These are phyloP conservation scores for Bradypodion pumilum DNA, from an alignment of 2,797 vertebrate species.

Conservation along the genomic window DNA sequence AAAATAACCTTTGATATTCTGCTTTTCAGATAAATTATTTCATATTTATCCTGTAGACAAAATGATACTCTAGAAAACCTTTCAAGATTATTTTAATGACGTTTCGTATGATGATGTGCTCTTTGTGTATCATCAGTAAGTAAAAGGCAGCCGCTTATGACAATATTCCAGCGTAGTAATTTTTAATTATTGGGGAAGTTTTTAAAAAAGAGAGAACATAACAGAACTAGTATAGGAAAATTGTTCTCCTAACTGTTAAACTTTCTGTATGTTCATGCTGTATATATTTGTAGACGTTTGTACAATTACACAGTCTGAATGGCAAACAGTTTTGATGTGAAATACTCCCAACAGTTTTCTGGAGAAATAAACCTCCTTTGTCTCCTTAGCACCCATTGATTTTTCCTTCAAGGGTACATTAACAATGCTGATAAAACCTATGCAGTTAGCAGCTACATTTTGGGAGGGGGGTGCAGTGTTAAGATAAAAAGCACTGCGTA, in stretches of 20 bases:
- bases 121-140: slow-evolving; percentile 29
- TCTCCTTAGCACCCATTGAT: slow-evolving; percentile 69
- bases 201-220: neutral
- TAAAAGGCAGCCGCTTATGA: slow-evolving; percentile 28
- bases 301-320: slow-evolving; percentile 15
- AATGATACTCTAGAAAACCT: neutral
- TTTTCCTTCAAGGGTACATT: slow-evolving; percentile 61
- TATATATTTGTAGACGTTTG: slow-evolving; percentile 4
- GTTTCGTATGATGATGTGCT: slow-evolving; percentile 19
- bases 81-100: slow-evolving; percentile 26
- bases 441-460: slow-evolving; percentile 65
- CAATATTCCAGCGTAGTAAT: slow-evolving; percentile 34
- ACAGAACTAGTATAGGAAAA: neutral
- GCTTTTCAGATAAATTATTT: neutral
- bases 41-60: neutral
- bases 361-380: slow-evolving; percentile 65
- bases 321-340: slow-evolving; percentile 40
- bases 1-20: slow-evolving; percentile 3
- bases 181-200: slow-evolving; percentile 45
- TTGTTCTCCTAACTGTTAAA: slow-evolving; percentile 40
- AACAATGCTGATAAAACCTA: slow-evolving; percentile 64
- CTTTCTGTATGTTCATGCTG: slow-evolving; percentile 48
- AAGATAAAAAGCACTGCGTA: slow-evolving; percentile 51
- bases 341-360: slow-evolving; percentile 47
- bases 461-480: slow-evolving; percentile 36